Conservation (phyloP, 2,888 invertebrate species). For the Phengaris alcon region DNA sequence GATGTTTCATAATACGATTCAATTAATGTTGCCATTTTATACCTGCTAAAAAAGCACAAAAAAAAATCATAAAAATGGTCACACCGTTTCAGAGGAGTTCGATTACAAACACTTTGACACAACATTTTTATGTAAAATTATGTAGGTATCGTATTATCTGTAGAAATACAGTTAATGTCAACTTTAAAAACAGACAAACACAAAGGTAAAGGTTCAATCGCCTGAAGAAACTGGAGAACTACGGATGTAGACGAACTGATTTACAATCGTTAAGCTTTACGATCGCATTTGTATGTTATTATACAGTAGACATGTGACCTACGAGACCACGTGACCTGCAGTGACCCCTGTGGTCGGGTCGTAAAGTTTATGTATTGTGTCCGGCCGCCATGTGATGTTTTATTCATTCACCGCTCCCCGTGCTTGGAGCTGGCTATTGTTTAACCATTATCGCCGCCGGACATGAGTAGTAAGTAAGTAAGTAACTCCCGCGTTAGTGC, state of each 20-base stretch:
- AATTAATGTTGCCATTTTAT: too few relatives aligned
- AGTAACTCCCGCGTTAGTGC: not conserved
- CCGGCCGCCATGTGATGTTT: not conserved
- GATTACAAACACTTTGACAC: too few relatives aligned
- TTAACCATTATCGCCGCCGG: not conserved
- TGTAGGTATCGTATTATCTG: too few relatives aligned
- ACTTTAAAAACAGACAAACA: not conserved
- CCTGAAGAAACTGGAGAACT: not conserved
- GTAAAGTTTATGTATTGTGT: not conserved
- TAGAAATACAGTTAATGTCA: too few relatives aligned
- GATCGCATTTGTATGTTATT: constrained; percentile 6
- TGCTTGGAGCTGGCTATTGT: not conserved
- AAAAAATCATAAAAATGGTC: too few relatives aligned
- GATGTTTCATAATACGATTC: too few relatives aligned
- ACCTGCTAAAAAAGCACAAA: too few relatives aligned
- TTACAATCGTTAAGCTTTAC: not conserved
- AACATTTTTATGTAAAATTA: too few relatives aligned
- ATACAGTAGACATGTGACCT: constrained; percentile 7
- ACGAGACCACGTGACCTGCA: not conserved
- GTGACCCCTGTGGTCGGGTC: not conserved
- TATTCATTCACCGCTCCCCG: not conserved
- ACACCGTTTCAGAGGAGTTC: too few relatives aligned
- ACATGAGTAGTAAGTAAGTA: not conserved
- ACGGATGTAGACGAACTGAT: constrained; percentile 11
- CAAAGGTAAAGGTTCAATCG: not conserved